Percentiles rank a stretch among this genome's conserved stretches.
phyloP scores from a whole-genome alignment of 2,113 vertebrate genomes.

The Neotragus moschatus region DNA sequence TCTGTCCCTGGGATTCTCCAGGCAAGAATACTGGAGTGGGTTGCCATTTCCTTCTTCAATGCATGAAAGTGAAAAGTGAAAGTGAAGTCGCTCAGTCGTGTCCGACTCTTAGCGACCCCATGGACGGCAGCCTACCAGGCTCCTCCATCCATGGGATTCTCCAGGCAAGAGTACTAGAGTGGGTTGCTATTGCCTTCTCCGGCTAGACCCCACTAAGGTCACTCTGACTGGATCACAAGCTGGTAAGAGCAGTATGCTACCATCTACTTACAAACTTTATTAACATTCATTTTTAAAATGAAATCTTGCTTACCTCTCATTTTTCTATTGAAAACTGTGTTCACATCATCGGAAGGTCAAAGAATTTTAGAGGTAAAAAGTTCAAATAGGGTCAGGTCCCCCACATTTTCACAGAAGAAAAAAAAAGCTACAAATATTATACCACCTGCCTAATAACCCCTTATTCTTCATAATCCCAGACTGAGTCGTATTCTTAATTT shows the following conservation, averaged over 20 bases:
- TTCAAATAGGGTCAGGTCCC: not conserved
- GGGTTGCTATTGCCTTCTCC: too few relatives aligned
- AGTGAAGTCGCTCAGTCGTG: too few relatives aligned
- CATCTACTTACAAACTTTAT: not conserved
- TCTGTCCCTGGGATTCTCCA: too few relatives aligned
- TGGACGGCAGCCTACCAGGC: too few relatives aligned
- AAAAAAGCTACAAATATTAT: not conserved
- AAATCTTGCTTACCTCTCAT: not conserved
- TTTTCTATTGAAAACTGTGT: slow-evolving; percentile 12
- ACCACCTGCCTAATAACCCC: not conserved
- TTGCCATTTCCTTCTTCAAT: too few relatives aligned
- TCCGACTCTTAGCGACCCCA: too few relatives aligned
- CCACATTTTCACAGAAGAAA: not conserved
- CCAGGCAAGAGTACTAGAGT: too few relatives aligned
- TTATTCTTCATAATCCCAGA: not conserved
- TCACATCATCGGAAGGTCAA: not conserved
- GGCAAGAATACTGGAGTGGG: too few relatives aligned
- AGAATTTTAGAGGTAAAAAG: slow-evolving; percentile 6
- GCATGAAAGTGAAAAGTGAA: too few relatives aligned
- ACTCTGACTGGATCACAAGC: not conserved
- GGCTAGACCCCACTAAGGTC: not conserved
- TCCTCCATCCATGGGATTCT: too few relatives aligned
- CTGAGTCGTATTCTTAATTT: not conserved
- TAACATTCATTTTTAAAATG: slow-evolving; percentile 3
- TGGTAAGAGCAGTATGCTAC: not conserved